phyloP scores from a whole-genome alignment of 2,113 vertebrate species.

The Rafetus swinhoei region DNA sequence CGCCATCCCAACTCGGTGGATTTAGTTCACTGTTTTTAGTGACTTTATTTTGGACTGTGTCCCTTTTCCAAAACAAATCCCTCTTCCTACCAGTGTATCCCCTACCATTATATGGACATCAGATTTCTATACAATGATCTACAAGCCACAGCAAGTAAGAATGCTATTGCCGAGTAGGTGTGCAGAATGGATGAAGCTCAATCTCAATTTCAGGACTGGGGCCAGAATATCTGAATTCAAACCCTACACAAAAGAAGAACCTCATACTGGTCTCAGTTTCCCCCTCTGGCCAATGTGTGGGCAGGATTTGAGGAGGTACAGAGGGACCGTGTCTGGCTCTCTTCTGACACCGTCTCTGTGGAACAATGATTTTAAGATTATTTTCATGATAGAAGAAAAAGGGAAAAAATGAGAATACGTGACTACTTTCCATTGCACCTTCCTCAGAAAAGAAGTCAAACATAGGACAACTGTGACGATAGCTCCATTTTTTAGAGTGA shows the following conservation, averaged over 20 bases:
- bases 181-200: neutral
- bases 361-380: neutral
- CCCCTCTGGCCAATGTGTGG: neutral
- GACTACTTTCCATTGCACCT: slow-evolving; percentile 16
- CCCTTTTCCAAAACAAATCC: neutral
- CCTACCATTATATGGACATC: neutral
- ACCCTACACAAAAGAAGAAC: neutral
- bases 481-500: neutral
- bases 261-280: neutral
- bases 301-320: rapidly evolving
- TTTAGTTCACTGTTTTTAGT: neutral
- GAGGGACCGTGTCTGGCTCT: neutral
- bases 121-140: neutral
- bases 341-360: neutral
- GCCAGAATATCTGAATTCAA: neutral
- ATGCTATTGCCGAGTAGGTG: neutral
- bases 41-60: neutral
- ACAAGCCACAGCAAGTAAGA: neutral
- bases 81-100: neutral
- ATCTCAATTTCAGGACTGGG: neutral
- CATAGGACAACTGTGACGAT: neutral
- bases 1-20: neutral
- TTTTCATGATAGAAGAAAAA: neutral
- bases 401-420: neutral
- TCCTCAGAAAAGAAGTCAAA: slow-evolving; percentile 17